Evolutionary conservation across 2,797 vertebrate genomes (phyloP).

Genomic region (Gymnothorax reevesii): DNA sequence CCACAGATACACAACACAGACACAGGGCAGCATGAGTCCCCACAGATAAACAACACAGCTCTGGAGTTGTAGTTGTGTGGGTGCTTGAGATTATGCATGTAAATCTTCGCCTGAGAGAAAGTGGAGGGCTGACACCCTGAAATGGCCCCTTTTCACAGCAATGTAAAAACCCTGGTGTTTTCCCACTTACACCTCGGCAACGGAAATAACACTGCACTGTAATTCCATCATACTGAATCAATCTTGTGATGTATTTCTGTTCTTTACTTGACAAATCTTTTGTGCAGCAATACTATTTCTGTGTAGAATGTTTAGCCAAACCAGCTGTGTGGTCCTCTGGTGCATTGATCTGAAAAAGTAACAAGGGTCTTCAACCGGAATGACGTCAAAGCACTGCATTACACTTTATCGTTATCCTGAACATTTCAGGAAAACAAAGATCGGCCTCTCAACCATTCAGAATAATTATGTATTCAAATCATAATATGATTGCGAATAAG

Average conservation of each 20-base stretch:
- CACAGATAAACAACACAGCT: too few species aligned
- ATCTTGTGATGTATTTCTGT: not conserved
- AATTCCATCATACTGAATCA: not conserved
- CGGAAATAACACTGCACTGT: not conserved
- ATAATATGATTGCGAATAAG: not conserved
- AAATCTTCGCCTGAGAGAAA: not conserved
- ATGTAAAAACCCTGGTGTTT: not conserved
- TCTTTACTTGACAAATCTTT: not conserved
- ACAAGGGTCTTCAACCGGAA: not conserved
- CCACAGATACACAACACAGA: not conserved
- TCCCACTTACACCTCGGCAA: not conserved
- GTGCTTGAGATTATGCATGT: not conserved
- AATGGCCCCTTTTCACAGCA: not conserved
- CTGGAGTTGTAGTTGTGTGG: not conserved
- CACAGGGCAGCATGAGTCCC: not conserved
- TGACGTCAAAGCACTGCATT: not conserved
- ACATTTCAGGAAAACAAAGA: not conserved
- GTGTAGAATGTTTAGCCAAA: not conserved
- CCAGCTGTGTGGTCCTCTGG: not conserved
- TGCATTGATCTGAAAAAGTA: not conserved
- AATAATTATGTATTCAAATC: not conserved
- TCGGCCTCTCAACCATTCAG: not conserved
- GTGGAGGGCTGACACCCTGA: not conserved
- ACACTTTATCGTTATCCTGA: not conserved
- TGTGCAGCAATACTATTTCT: not conserved